Evolutionary conservation across 2,888 invertebrate species (phyloP), one percentile per base, ranked within the genome.

Genomic region (Dryobotodes eremita): DNA sequence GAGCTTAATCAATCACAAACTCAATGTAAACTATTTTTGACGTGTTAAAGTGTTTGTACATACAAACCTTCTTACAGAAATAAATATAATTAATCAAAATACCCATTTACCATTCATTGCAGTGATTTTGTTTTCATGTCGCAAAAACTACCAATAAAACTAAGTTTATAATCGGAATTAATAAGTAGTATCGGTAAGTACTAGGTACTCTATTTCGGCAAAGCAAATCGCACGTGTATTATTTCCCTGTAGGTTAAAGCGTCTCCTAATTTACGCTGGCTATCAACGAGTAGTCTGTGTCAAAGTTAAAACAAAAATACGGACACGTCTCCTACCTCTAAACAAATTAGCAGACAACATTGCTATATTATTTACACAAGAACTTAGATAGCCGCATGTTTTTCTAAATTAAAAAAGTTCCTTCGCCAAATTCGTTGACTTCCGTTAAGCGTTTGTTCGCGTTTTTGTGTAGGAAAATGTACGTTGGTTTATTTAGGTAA

Each of bases 361-460:
- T 59, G 46, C 20, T 64, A 17, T 77, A 66, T 77, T 61, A 83
- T 71, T 71, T 68, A 57, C 77, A 57, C 20, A 64, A 57, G 31
- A 76, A 55, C 48, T 73, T 42, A 36, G 13, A 77, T 31, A 57
- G n/a, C 70, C 31, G 65, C 70, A 76, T 78, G 64, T 75, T 77
- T 77, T 71, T 71, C 53, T 61, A 86, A 85, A 84, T 84, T 77
- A 76, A 86, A 83, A 80, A 86, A 83, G 80, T 80, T 85, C 15
- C n/a, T 50, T 70, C 31, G 36, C 66, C 5, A 31, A 77, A 77
- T 74, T 76, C 42, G n/a, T 42, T 50, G 36, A 64, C 57, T 69
- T n/a, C n/a, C n/a, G n/a, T n/a, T n/a, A n/a, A n/a, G n/a, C n/a
- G n/a, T 77, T 82, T 75, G 65, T 53, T 17, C 23, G 48, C 17